Conservation (phyloP, 2,888 invertebrate genomes). For the Isotomurus palustris region DNA sequence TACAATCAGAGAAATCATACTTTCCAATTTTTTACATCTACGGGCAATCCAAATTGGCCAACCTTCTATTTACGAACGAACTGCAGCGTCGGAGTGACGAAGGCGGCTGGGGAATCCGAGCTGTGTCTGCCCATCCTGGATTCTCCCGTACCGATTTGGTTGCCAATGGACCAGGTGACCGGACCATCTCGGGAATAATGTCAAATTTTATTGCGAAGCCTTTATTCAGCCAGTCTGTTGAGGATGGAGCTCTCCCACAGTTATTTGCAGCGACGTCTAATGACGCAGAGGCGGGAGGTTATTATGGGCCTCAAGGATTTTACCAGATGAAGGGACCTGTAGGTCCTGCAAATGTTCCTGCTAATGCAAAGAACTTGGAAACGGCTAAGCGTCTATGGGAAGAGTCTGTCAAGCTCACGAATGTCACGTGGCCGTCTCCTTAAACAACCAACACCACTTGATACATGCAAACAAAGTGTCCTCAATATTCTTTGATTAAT, state of each 20-base stretch:
- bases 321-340: conserved; percentile 10
- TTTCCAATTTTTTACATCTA: not conserved
- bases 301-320: conserved; percentile 19
- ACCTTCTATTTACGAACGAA: conserved; percentile 12
- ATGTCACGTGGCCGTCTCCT: conserved; percentile 9
- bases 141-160: not conserved
- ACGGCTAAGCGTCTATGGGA: conserved; percentile 13
- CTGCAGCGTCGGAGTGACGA: conserved; percentile 13
- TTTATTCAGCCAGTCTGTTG: conserved; percentile 7
- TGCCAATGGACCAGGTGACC: conserved; percentile 7
- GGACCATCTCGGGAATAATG: not conserved
- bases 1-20: not conserved
- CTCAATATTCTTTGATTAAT: too few species aligned
- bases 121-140: conserved; percentile 8
- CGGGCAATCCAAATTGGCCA: conserved; percentile 5
- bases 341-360: not conserved
- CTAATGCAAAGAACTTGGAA: not conserved
- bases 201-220: not conserved
- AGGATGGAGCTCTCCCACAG: conserved; percentile 12
- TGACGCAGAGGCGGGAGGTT: conserved; percentile 5
- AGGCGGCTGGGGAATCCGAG: conserved; percentile 3
- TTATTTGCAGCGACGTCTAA: conserved; percentile 13
- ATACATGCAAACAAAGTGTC: too few species aligned
- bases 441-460: too few species aligned
- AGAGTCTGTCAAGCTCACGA: not conserved